Evolutionary conservation across 2,797 vertebrate species (phyloP), one percentile per base, ranked within the genome.

Genomic region (Sebastes jordani): DNA sequence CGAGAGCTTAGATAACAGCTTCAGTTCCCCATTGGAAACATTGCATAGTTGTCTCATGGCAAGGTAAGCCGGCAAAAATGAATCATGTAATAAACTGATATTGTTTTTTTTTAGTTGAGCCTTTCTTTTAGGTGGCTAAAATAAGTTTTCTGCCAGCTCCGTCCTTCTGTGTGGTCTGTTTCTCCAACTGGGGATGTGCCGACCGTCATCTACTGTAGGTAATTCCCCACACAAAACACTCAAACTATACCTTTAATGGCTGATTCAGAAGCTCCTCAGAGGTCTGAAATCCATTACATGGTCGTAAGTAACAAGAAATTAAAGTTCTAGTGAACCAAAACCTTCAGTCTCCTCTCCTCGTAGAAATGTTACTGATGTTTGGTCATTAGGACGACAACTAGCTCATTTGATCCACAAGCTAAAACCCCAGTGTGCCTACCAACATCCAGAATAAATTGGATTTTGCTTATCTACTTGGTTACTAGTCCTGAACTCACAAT

Each of bases 261-360:
- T 54, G 58, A 80, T 63, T 42, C 16, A 64, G 38, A 59, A 46
- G 27, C 63, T 34, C 27, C 27, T 61, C 32, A 11, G 62, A 82
- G 68, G 63, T 36, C n/a, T 65, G 61, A 82, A 88, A 84, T 75
- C 67, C 29, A 85, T 86, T 74, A 78, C 36, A 76, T 38, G 22
- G 4, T 29, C 4, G 7, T 13, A 70, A n/a, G 59, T 64, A 74
- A 75, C 18, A 63, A 62, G 30, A 83, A 85, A 82, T 83, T 63
- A 20, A 65, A 67, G 27, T 66, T 63, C 14, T 10, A 66, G 5
- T 69, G 23, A 69, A 76, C 11, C 10, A 13, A 83, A 42, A 61
- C 55, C 30, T 49, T 65, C 56, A 30, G 27, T 67, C 67, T 81
- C 54, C 32, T 67, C 64, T 77, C 54, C 32, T 32, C 11, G 25